Conservation (phyloP, 2,888 invertebrate species). For the Melanotus villosus region DNA sequence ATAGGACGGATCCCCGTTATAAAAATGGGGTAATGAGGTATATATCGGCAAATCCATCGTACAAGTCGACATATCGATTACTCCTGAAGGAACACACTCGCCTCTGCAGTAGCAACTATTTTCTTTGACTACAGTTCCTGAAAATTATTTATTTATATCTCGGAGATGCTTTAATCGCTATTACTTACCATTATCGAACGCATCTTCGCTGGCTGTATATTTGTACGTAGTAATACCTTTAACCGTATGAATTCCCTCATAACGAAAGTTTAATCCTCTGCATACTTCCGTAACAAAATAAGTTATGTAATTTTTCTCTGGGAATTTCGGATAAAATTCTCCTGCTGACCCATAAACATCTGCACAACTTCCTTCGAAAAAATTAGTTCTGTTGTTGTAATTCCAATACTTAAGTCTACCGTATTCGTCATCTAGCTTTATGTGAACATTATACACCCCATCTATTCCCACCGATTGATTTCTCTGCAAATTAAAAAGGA, state of each 20-base stretch:
- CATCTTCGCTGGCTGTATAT: conserved; percentile 75
- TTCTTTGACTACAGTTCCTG: conserved; percentile 73
- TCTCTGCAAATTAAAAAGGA: conserved; percentile 77
- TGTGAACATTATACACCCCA: conserved; percentile 83
- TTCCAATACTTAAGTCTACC: conserved; percentile 84
- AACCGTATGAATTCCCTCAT: conserved; percentile 71
- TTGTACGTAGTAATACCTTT: conserved; percentile 77
- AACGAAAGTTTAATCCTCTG: conserved; percentile 77
- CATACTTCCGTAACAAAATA: conserved; percentile 85
- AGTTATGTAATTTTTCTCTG: conserved; percentile 71
- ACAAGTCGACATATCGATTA: conserved; percentile 84
- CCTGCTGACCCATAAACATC: conserved; percentile 81
- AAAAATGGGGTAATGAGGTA: conserved; percentile 88
- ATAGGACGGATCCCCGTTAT: conserved; percentile 81
- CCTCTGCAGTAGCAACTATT: conserved; percentile 83
- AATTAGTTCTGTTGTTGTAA: conserved; percentile 71
- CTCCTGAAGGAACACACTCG: conserved; percentile 80
- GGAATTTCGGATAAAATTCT: conserved; percentile 81
- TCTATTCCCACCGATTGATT: conserved; percentile 81
- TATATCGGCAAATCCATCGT: conserved; percentile 87
- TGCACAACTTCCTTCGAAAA: conserved; percentile 72
- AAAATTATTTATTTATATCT: background rate
- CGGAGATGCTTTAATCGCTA: background rate
- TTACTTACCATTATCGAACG: conserved; percentile 77
- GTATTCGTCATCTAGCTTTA: conserved; percentile 78